phyloP scores from a whole-genome alignment of 1,140 invertebrate species.

The Drosophila oshimai region DNA sequence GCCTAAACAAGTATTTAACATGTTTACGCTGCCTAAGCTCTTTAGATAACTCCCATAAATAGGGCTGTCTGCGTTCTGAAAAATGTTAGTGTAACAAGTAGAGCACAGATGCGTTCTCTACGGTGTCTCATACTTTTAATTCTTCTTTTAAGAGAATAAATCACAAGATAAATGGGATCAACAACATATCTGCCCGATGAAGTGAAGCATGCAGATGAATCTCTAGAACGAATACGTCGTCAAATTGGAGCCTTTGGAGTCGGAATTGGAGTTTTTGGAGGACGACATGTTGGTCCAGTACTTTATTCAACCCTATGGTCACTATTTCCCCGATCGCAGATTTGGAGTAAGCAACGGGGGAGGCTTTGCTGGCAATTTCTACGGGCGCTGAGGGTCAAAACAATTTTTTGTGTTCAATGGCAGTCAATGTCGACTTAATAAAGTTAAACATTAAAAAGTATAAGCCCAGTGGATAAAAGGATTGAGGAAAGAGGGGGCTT shows the following conservation, averaged over 20 bases:
- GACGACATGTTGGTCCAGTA: background rate
- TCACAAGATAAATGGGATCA: background rate
- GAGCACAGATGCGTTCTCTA: constrained; percentile 15
- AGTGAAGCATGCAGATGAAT: background rate
- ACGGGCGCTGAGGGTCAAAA: constrained; percentile 11
- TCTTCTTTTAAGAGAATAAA: background rate
- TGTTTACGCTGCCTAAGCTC: background rate
- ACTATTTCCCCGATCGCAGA: background rate
- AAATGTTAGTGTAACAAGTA: background rate
- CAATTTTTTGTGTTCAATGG: background rate
- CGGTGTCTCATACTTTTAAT: constrained; percentile 18
- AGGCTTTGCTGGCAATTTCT: background rate
- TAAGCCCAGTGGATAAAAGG: constrained; percentile 16
- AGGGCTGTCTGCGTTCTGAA: background rate
- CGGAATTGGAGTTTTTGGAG: constrained; percentile 5
- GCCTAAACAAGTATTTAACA: background rate
- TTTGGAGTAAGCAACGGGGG: too few species aligned
- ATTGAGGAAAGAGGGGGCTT: constrained; percentile 11
- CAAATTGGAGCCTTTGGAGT: constrained; percentile 20
- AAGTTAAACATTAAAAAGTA: constrained; percentile 34
- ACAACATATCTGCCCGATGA: background rate
- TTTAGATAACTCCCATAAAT: constrained; percentile 23
- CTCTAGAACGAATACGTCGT: constrained; percentile 26
- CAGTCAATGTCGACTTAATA: constrained; percentile 15
- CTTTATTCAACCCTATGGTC: background rate